Evolutionary conservation across 2,888 invertebrate species (phyloP), one percentile per base, ranked within the genome.

Genomic region (Antheraea assamensis): DNA sequence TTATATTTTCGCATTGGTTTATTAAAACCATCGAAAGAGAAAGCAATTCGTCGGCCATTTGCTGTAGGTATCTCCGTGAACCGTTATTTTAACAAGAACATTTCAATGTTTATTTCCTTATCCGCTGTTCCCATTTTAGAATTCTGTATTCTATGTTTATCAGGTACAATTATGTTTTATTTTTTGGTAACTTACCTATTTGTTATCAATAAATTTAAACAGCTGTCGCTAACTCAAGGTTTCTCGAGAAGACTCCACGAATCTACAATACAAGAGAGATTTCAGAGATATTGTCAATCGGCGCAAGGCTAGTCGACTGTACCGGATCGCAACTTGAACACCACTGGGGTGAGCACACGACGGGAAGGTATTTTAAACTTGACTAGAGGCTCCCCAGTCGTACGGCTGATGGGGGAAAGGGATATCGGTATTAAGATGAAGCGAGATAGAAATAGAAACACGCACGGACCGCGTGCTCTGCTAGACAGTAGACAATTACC

Each of bases 1-100:
- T 42, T 64, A 64, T 64, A 64, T 30, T 64, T 27, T 64, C 17
- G 61, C 13, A 64, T 17, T 27, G 17, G 30, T 30, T 64, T 30
- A 17, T 17, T 66, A 31, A 71, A 71, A 27, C 64, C 74, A 74
- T 75, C 80, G 84, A 85, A 83, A 90, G 92, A 91, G 93, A 94
- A 94, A 93, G 93, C 90, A 87, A 78, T 81, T 78, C 83, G 92
- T 90, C 93, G 89, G 92, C 93, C 92, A 93, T 93, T 92, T 91
- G 88, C 90, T 83, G 84, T 79, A 42, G 42, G 10, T 42, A 31
- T 76, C 73, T 75, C 74, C 71, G 76, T 78, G 76, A 74, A 81
- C 84, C 82, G 83, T 85, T 84, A 83, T 79, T 77, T 73, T 70
- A 76, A 79, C 80, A 75, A 79, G 77, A 82, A 78, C 71, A 71